phyloP scores from a whole-genome alignment of 92 coral and sea anemone species.

The Epizoanthus illoricatus region DNA sequence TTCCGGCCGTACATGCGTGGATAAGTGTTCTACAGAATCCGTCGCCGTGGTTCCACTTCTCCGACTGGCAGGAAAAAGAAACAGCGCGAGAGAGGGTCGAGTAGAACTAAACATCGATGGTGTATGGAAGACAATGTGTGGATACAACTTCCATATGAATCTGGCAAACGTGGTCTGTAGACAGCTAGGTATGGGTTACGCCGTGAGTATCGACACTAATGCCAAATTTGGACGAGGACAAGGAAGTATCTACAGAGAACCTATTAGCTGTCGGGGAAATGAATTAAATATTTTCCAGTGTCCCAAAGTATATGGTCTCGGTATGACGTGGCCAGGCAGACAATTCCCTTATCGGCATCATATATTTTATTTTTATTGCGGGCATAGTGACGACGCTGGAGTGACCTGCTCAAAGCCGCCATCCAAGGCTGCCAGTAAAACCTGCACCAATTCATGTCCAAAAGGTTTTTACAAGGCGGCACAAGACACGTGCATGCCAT shows the following conservation, averaged over 20 bases:
- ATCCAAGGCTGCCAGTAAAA: slow-evolving; percentile 46
- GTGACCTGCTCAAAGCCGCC: slow-evolving; percentile 62
- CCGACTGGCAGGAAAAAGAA: slow-evolving; percentile 75
- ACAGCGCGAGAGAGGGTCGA: slow-evolving; percentile 68
- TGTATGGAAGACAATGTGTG: slow-evolving; percentile 69
- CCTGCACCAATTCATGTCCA: slow-evolving; percentile 30
- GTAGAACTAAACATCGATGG: slow-evolving; percentile 50
- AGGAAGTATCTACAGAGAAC: slow-evolving; percentile 64
- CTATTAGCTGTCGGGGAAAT: slow-evolving; percentile 57
- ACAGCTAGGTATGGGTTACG: slow-evolving; percentile 75
- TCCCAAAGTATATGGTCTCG: slow-evolving; percentile 10
- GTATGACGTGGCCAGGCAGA: too few relatives aligned
- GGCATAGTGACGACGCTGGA: slow-evolving; percentile 70
- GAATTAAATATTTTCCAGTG: slow-evolving; percentile 69
- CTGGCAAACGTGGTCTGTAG: slow-evolving; percentile 81
- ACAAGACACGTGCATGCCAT: slow-evolving; percentile 59
- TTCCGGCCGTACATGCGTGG: slow-evolving; percentile 45
- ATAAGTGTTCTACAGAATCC: slow-evolving; percentile 33
- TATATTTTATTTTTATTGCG: not conserved
- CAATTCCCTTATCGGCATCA: too few relatives aligned
- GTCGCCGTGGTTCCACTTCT: slow-evolving; percentile 58
- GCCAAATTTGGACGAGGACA: slow-evolving; percentile 62
- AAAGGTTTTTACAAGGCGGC: slow-evolving; percentile 51
- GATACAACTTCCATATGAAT: slow-evolving; percentile 62
- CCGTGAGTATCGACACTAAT: slow-evolving; percentile 55